These are phyloP conservation scores for Keiferia lycopersicella DNA, from an alignment of 2,888 invertebrate species.

Conservation along the genomic window DNA sequence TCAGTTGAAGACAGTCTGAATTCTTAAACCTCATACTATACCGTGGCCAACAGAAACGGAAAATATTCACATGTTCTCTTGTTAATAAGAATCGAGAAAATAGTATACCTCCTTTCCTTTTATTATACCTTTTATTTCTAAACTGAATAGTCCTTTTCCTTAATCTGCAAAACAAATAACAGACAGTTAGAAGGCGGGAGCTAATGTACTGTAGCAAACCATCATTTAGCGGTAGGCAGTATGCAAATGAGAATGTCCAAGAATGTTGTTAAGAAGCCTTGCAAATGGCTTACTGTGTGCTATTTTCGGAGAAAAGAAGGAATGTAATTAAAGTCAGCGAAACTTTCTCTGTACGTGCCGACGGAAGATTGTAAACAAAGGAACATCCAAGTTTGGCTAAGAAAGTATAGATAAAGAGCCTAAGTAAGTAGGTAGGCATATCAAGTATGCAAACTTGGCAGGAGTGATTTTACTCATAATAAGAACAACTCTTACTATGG, in stretches of 20 bases:
- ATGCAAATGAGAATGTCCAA: slow-evolving; percentile 9
- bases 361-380: neutral
- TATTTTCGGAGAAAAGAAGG: neutral
- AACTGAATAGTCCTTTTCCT: no score
- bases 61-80: no score
- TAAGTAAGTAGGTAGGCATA: neutral
- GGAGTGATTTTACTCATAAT: no score
- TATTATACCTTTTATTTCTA: no score
- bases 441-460: no score
- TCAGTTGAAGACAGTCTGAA: no score
- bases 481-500: no score
- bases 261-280: neutral
- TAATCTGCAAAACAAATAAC: neutral
- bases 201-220: neutral
- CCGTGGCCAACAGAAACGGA: no score
- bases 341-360: neutral
- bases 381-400: neutral
- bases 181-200: neutral
- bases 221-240: neutral
- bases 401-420: no score
- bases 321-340: neutral
- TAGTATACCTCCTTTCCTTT: no score
- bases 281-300: neutral
- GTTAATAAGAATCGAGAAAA: no score
- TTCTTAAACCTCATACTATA: no score